phyloP scores from a whole-genome alignment of 1,140 invertebrate species.

The Marisa cornuarietis region DNA sequence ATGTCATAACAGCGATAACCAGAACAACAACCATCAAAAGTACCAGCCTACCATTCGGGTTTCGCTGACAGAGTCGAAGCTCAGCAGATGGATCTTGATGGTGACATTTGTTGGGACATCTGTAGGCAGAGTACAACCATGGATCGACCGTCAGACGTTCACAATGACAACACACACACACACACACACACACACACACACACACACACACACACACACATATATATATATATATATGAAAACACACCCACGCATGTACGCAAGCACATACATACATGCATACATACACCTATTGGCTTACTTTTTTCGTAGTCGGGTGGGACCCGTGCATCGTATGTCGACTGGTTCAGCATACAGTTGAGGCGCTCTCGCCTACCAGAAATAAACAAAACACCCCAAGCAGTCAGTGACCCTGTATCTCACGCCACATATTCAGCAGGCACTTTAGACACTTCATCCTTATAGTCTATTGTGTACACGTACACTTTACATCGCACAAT shows the following conservation, averaged over 20 bases:
- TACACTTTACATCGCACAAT: too few relatives aligned
- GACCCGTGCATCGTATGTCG: constrained; percentile 35
- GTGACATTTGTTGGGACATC: constrained; percentile 41
- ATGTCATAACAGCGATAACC: background rate
- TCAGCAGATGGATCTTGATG: constrained; percentile 48
- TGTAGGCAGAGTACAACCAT: constrained; percentile 18
- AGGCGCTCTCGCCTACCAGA: constrained; percentile 8
- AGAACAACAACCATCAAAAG: background rate
- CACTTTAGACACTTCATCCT: too few relatives aligned
- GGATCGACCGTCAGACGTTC: too few relatives aligned
- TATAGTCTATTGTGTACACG: too few relatives aligned
- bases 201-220: background rate
- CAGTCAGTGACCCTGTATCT: too few relatives aligned
- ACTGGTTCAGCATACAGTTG: constrained; percentile 12
- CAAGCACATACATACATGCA: background rate
- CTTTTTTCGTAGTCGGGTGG: constrained; percentile 39
- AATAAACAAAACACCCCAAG: background rate
- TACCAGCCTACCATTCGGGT: constrained; percentile 50
- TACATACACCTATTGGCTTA: constrained; percentile 17
- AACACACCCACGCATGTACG: background rate
- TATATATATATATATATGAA: too few relatives aligned
- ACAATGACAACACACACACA: background rate
- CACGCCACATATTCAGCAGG: too few relatives aligned
- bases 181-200: constrained; percentile 5
- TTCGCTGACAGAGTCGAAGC: constrained; percentile 57